A percentile compares a stretch with the other conserved stretches of the same genome.
phyloP scores from a whole-genome alignment of 2,888 invertebrate species.

The Mesochorus sp. region DNA sequence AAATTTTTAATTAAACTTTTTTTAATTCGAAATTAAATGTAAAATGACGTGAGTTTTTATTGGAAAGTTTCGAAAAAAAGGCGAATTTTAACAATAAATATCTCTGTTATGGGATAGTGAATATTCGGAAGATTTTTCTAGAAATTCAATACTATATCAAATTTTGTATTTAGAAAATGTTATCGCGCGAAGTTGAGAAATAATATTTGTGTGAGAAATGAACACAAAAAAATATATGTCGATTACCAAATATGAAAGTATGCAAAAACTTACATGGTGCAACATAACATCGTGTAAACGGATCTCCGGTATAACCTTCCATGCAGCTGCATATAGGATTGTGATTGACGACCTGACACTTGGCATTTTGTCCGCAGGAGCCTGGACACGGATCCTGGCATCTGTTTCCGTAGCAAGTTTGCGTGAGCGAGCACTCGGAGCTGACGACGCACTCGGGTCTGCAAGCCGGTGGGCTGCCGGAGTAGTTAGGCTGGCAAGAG shows the following conservation, averaged over 20 bases:
- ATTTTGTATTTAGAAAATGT: too few species aligned
- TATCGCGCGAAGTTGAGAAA: too few species aligned
- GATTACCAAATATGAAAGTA: neutral
- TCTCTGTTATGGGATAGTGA: too few species aligned
- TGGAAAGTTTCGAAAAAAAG: too few species aligned
- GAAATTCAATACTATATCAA: too few species aligned
- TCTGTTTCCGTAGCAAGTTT: slow-evolving; percentile 90
- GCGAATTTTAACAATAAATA: too few species aligned
- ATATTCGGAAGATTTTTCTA: too few species aligned
- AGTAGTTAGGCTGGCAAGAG: slow-evolving; percentile 87
- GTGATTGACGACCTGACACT: slow-evolving; percentile 91
- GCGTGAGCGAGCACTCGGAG: slow-evolving; percentile 89
- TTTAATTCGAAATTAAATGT: too few species aligned
- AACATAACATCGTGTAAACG: slow-evolving; percentile 85
- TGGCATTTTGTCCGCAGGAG: slow-evolving; percentile 90
- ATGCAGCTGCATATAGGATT: slow-evolving; percentile 92
- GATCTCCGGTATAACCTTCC: slow-evolving; percentile 89
- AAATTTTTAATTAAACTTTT: too few species aligned
- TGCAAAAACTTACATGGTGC: slow-evolving; percentile 83
- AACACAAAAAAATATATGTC: too few species aligned
- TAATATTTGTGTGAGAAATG: too few species aligned
- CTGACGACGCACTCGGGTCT: slow-evolving; percentile 92
- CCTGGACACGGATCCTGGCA: slow-evolving; percentile 91
- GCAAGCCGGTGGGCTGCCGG: slow-evolving; percentile 91
- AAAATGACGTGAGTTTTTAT: too few species aligned